phyloP scores from a whole-genome alignment of 2,888 invertebrate genomes.

The Cerceris ruficornis region DNA sequence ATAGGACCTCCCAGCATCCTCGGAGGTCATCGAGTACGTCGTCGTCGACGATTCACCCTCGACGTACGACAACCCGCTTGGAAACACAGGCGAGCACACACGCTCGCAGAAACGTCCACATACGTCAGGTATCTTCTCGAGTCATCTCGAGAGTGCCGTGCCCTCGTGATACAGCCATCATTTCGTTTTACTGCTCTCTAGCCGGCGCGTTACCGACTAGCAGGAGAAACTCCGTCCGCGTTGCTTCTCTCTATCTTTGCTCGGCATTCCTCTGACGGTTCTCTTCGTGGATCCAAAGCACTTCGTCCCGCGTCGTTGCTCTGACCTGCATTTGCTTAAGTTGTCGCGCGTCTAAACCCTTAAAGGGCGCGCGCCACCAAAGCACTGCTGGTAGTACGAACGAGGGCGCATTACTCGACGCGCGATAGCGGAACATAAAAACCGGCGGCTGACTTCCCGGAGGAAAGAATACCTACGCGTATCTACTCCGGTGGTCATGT shows the following conservation, averaged over 20 bases:
- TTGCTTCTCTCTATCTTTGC: slow-evolving; percentile 24
- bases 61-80: not conserved
- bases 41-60: not conserved
- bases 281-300: slow-evolving; percentile 46
- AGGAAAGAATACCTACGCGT: slow-evolving; percentile 10
- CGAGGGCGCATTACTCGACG: slow-evolving; percentile 13
- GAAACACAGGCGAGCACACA: not conserved
- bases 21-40: not conserved
- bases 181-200: slow-evolving; percentile 60
- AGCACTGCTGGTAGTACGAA: slow-evolving; percentile 10
- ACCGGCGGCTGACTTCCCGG: slow-evolving; percentile 12
- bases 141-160: slow-evolving; percentile 44
- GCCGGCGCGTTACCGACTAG: slow-evolving; percentile 38
- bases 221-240: slow-evolving; percentile 15
- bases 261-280: slow-evolving; percentile 41
- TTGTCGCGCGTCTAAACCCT: slow-evolving; percentile 39
- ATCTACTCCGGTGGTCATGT: not conserved
- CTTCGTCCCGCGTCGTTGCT: slow-evolving; percentile 62
- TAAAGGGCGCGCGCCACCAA: slow-evolving; percentile 30
- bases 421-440: slow-evolving; percentile 45
- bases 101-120: slow-evolving; percentile 8
- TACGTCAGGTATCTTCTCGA: slow-evolving; percentile 29
- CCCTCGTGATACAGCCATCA: slow-evolving; percentile 54
- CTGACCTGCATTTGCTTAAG: slow-evolving; percentile 63
- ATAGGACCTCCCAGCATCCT: slow-evolving; percentile 1